phyloP scores from a whole-genome alignment of 2,113 vertebrate genomes.

The Ibidorhyncha struthersii region DNA sequence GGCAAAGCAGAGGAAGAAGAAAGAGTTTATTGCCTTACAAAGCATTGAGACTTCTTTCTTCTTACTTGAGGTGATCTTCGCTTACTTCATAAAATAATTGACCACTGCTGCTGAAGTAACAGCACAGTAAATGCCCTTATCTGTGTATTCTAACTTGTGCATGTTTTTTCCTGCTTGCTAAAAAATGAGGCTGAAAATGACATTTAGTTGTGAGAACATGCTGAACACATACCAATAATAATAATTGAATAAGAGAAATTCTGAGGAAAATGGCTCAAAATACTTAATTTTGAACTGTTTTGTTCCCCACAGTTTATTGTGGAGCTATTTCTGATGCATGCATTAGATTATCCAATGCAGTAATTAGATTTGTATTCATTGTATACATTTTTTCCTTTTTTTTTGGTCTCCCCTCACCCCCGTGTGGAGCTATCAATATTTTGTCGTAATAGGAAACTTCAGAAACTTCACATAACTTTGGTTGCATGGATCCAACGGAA shows the following conservation, averaged over 20 bases:
- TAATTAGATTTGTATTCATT: neutral
- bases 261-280: neutral
- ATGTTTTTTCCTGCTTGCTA: neutral
- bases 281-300: neutral
- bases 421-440: neutral
- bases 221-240: neutral
- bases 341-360: neutral
- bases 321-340: neutral
- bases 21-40: neutral
- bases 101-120: neutral
- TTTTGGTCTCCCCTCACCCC: accelerated
- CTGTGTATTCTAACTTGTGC: neutral
- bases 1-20: neutral
- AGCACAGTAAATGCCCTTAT: neutral
- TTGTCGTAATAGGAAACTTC: neutral
- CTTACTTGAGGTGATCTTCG: neutral
- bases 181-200: neutral
- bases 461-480: neutral
- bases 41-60: neutral
- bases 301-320: neutral
- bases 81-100: neutral
- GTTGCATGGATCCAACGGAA: neutral
- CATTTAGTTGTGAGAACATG: neutral
- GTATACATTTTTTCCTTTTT: no score
- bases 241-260: neutral